Base-by-base conservation (phyloP, 23 tunicate species). In the Styela clava region DNA sequence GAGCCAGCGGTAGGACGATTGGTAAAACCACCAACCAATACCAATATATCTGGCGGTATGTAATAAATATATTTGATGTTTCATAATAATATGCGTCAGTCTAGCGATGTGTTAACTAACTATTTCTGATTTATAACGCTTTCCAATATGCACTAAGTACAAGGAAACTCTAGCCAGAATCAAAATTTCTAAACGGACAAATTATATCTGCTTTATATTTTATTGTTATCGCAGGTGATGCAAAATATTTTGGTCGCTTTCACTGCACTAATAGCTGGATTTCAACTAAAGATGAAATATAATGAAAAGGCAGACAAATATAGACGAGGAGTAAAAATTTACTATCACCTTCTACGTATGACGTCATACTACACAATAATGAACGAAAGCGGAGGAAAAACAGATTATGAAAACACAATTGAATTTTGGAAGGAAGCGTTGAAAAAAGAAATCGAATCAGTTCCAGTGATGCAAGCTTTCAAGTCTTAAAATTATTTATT, bases 301-400 rank as follows among this genome's bases (percentile, higher is more conserved):
- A 68, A 78, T n/a, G 86, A 88, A 69, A 88, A 88, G 35, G 73
- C 86, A 2, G 92, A 88, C 62, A 82, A 82, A 27, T 88, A 88
- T 74, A 31, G 92, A 33, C 52, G 92, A 77, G 92, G 92, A 25
- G 92, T 86, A 2, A 88, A 88, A 61, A 83, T 82, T 23, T 88
- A 88, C 74, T 86, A 73, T 2, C 79, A 78, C 31, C 64, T 88
- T 3, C 86, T 63, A 23, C 81, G 92, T 36, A 36, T 78, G 19
- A 82, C 81, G 21, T 74, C 86, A 2, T 88, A 88, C 56, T 88
- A 83, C 79, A 35, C 78, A 22, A 77, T 88, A 74, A 73, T 88
- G 51, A 61, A 71, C 3, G 86, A 88, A 61, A 82, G 78, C 73
- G 92, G 92, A 35, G 92, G 92, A 68, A 88, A 88, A 78, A 71